Base-by-base conservation (phyloP, 2,797 vertebrate species). In the Gephyroberyx darwinii region DNA sequence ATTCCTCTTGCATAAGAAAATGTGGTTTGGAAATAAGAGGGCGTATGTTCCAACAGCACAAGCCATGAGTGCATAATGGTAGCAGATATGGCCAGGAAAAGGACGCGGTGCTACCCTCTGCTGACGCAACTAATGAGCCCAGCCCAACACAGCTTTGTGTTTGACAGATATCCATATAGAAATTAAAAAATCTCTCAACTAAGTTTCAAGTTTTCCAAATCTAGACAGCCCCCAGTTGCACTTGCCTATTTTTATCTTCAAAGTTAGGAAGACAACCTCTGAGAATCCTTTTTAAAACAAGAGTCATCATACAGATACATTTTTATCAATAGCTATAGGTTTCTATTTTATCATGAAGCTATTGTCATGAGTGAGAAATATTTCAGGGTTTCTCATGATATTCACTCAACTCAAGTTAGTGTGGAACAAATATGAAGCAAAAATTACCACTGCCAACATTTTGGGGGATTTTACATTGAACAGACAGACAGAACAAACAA, bases 401-500 rank as follows among this genome's bases (percentile, higher is more conserved):
- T 51, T 51, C 20, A 51, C 20, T 53, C 14, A 56, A 26, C 51
- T 20, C 33, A 31, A 55, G 10, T 5, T 58, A 37, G 33, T 37
- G 39, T 58, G 66, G 45, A 69, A 51, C 47, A 5, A 78, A 73
- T 26, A 51, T 20, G 8, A 20, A 41, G 69, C 1, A 48, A 58
- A 53, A 22, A 41, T 8, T 63, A 58, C 39, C 35, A 50, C 14
- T 26, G 13, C 52, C 2, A 30, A 33, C 8, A 5, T 48, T 10
- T 62, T 1, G 8, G 9, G 31, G 47, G 35, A 59, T 47, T 66
- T 55, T 39, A 64, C 20, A 63, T 19, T 79, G 37, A 64, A 65
- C 33, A 84, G 55, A 70, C 41, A 35, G 26, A 69, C 37, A 64
- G 58, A 33, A 80, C 31, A 87, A 89, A 87, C n/a, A 80, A 80